Evolutionary conservation across 2,888 invertebrate genomes (phyloP), one percentile per base, ranked within the genome.

Genomic region (Pseudococcus viburni): DNA sequence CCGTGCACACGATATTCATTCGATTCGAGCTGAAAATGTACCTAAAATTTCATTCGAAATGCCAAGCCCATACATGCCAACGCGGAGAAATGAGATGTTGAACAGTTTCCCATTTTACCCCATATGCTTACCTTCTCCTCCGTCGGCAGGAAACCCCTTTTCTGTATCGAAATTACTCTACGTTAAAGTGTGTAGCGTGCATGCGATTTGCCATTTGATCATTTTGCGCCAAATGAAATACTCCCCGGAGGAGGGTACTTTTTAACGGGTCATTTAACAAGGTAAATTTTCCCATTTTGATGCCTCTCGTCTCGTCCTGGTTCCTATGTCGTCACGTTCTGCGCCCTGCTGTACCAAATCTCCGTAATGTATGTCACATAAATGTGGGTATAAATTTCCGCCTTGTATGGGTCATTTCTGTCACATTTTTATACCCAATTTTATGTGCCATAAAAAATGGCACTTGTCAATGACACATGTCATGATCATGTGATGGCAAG

Each of bases 181-280:
- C 42, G 17, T 1, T 17, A 7, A 77, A 39, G 77, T 42, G n/a
- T 33, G 73, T 22, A 15, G 73, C 8, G 68, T 68, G 39, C 39
- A 39, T 33, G n/a, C 68, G 26, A 73, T 73, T 73, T 73, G 68
- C 68, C 26, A 73, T 73, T 73, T 73, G 68, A 73, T 73, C 68
- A 73, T 73, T 73, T 73, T 33, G 26, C 68, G 15, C 59, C 59
- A 73, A 73, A 73, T 73, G 68, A 73, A 73, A 73, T 73, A 73
- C 68, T 73, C 68, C 68, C 68, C 33, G 33, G 68, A 33, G 68
- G 15, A 73, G 68, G 68, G 68, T 73, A 73, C 68, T 73, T 73
- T 73, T 73, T 73, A 73, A 73, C 68, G 68, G 26, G 33, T 73
- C 68, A 73, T 73, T 73, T 73, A 73, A 73, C 68, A 33, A 73